Base-by-base conservation (phyloP, 2,113 vertebrate species). In the Perognathus longimembris region DNA sequence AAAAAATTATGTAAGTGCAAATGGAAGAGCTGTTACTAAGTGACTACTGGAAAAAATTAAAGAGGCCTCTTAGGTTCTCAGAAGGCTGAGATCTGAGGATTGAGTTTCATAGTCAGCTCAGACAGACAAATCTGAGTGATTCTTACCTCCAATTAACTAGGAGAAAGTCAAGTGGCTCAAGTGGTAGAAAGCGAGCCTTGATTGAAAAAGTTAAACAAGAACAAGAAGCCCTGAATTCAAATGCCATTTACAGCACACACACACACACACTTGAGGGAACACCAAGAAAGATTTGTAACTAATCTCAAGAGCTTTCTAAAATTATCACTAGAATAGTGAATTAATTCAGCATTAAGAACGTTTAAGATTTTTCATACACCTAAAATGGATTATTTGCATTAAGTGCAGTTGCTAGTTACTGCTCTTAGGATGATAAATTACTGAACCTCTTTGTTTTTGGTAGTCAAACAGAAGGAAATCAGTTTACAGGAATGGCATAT, bases 401-500 rank as follows among this genome's bases (percentile, higher is more conserved):
- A 78, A 79, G 45, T 83, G 2, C 21, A 77, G 0, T 67, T 89
- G 40, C 32, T 64, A 34, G n/a, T 34, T 50, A 15, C 17, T 24
- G 86, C 8, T 74, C 2, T 57, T 21, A 69, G 40, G 5, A 59
- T 3, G 18, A 32, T 89, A 70, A 50, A 38, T 86, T 80, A 93
- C 7, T 26, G 32, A 74, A 8, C 82, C 78, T 85, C 2, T 95
- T 96, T 98, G 32, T 97, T 91, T 61, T 96, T 95, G 99, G 98
- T 97, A 99, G 98, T 98, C 99, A 99, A 93, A 96, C 99, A 9
- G 99, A 99, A 96, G 98, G 99, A 32, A 99, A 98, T 98, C 99
- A 99, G 98, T 99, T 99, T 93, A 99, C 99, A 45, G 99, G 99
- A 93, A 99, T 99, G 99, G 99, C 99, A 92, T 99, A 99, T 95